A percentile compares a stretch with the other conserved stretches of the same genome.
Conservation (phyloP, 2,797 vertebrate species). For the Argya squamiceps region DNA sequence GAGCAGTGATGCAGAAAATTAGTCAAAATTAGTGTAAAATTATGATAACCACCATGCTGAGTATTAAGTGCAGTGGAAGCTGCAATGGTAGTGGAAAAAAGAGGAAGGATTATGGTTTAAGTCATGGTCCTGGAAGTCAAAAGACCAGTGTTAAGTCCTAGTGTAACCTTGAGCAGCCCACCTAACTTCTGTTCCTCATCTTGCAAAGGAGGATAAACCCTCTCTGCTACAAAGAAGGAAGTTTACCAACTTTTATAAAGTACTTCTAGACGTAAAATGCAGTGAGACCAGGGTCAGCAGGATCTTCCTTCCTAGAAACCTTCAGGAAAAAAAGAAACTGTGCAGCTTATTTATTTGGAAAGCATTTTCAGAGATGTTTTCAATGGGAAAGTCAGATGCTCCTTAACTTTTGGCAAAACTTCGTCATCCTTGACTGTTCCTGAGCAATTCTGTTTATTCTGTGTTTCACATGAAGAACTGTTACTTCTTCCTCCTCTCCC, state of each 20-base stretch:
- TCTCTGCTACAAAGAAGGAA: neutral
- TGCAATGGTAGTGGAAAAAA: neutral
- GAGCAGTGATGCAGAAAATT: slow-evolving; percentile 43
- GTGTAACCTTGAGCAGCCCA: fast-evolving
- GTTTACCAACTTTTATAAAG: neutral
- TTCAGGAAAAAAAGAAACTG: neutral
- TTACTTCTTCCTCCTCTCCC: neutral
- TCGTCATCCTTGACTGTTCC: neutral
- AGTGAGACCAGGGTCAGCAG: neutral
- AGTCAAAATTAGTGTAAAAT: slow-evolving; percentile 49
- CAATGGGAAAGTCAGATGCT: neutral
- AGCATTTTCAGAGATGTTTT: neutral
- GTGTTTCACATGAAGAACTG: neutral
- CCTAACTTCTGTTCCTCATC: neutral
- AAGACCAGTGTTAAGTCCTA: neutral
- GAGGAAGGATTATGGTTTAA: neutral
- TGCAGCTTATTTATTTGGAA: slow-evolving; percentile 11
- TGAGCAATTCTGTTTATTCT: neutral
- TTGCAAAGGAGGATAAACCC: fast-evolving
- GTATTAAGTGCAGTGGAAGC: neutral
- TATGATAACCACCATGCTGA: neutral
- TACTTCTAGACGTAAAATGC: neutral
- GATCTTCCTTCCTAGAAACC: neutral
- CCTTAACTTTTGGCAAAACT: neutral
- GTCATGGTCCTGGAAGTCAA: neutral